Conservation (phyloP, 2,888 invertebrate genomes). For the Fissipunctia ypsillon region DNA sequence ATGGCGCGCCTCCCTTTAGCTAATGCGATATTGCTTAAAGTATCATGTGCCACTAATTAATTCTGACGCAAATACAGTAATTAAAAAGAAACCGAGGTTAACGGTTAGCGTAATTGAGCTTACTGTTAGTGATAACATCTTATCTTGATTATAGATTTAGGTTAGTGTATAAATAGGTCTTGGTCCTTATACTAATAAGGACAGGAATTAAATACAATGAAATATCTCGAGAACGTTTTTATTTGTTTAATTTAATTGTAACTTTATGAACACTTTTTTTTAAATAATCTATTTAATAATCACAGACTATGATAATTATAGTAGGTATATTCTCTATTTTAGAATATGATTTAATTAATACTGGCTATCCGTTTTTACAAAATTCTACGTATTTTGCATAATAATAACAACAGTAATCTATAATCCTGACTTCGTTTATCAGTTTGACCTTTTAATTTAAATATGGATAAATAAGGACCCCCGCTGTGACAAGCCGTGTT, state of each 20-base stretch:
- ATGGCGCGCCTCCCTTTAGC: slow-evolving; percentile 48
- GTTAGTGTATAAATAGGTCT: too few species aligned
- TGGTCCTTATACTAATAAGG: too few species aligned
- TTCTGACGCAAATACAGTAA: slow-evolving; percentile 46
- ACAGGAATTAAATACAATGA: too few species aligned
- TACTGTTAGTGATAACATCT: slow-evolving; percentile 17
- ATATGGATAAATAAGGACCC: background rate
- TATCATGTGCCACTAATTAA: slow-evolving; percentile 64
- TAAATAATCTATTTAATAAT: too few species aligned
- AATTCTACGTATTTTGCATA: background rate
- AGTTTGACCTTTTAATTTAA: background rate
- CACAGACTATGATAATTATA: too few species aligned
- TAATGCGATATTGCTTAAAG: slow-evolving; percentile 71
- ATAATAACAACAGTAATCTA: background rate
- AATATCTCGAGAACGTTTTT: too few species aligned
- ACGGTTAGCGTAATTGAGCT: slow-evolving; percentile 21
- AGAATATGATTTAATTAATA: background rate
- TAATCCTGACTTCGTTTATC: background rate
- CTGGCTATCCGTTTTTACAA: background rate
- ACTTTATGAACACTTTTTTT: too few species aligned
- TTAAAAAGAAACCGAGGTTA: slow-evolving; percentile 45
- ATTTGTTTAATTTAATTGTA: too few species aligned
- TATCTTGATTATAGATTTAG: slow-evolving; percentile 10
- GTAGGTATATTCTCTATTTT: background rate
- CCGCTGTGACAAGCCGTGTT: background rate